Conservation (phyloP, 2,113 vertebrate genomes). For the Sturnira hondurensis region DNA sequence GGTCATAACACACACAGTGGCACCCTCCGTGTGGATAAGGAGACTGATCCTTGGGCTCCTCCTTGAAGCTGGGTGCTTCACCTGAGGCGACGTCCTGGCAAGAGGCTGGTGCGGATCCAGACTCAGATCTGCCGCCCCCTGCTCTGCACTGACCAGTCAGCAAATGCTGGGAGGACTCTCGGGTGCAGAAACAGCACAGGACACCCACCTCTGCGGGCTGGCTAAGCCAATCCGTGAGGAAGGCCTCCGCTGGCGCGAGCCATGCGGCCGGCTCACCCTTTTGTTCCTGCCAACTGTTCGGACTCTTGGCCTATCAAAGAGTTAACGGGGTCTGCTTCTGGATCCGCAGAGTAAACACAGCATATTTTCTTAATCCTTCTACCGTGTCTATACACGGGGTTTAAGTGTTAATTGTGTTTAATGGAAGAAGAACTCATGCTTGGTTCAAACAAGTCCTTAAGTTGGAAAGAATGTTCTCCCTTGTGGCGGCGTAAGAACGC, state of each 20-base stretch:
- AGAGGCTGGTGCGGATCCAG: background rate
- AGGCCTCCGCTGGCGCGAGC: rapidly evolving
- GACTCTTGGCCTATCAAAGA: background rate
- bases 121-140: background rate
- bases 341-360: background rate
- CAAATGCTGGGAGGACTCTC: rapidly evolving
- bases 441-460: background rate
- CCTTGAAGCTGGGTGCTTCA: background rate
- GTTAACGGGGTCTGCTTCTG: background rate
- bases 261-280: background rate
- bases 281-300: background rate
- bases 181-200: background rate
- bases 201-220: background rate
- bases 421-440: background rate
- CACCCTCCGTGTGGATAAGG: background rate
- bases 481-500: background rate
- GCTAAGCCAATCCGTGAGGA: background rate
- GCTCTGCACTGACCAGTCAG: background rate
- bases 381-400: background rate
- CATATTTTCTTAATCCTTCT: background rate
- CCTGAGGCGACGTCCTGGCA: no score
- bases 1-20: background rate
- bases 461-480: background rate
- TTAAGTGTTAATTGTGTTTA: background rate
- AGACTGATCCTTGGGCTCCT: background rate